Base-by-base conservation (phyloP, 2,888 invertebrate species). In the Dioctria rufipes region DNA sequence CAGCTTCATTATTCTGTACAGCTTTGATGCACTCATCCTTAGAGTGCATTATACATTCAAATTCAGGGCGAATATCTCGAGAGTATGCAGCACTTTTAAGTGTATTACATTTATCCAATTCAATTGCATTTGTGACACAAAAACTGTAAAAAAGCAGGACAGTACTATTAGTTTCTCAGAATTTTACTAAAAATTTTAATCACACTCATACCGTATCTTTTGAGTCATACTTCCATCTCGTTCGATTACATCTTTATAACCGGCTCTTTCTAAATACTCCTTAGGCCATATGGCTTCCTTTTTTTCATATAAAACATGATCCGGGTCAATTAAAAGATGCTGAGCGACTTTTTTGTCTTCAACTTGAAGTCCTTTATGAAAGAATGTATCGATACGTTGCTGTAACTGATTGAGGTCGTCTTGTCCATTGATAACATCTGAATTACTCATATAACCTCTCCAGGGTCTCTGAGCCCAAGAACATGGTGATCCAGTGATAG, bases 381-480 rank as follows among this genome's bases (percentile, higher is more conserved):
- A 89, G 86, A 89, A 89, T 42, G 86, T 86, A 79, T 87, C 86
- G 13, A 89, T 83, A 43, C 89, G 87, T n/a, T 84, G 81, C 83
- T 89, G 89, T 66, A 89, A 83, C 67, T 86, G 85, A 49, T 87
- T 85, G 46, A 89, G 82, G n/a, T 86, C 84, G 61, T 86, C 84
- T 2, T 85, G 81, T 4, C 86, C 87, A 25, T 84, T 86, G 2
- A 88, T 87, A 8, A 85, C 83, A 81, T 92, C 93, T 9, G 92
- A 92, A 85, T 94, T 94, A 5, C 93, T 93, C 86, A 95, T 90
- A 84, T 94, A 91, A 9, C 94, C 94, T 86, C 93, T 95, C 95
- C 96, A 96, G n/a, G 96, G 96, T 81, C 95, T 91, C 0, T 94
- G 94, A 0, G 95, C 95, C 96, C 96, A 96, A 0, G 93, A 92